Base-by-base conservation (phyloP, 2,888 invertebrate genomes). In the Sarcophaga variegata region DNA sequence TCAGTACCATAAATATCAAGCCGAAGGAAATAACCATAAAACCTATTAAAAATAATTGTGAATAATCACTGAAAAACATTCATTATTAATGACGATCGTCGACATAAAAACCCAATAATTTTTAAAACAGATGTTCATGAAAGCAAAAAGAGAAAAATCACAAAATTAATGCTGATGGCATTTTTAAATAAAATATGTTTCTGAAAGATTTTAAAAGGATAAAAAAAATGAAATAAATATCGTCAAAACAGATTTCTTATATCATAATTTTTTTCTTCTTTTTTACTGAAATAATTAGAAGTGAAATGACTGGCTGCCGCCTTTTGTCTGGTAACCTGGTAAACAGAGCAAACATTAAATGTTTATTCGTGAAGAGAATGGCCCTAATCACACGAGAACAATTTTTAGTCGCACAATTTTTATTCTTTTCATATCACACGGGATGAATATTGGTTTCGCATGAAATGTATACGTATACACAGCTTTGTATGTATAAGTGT, bases 41-140 rank as follows among this genome's bases (percentile, higher is more conserved):
- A 22, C 14, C 22, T 47, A 49, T 69, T 69, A 47, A 69, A 69
- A 69, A 14, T 69, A 69, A 69, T 69, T 69, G 47, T 20, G 14
- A 69, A 20, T 20, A 47, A 69, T 69, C 14, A 69, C 5, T 14
- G 20, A 69, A 47, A 49, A 47, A 69, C 20, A 47, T 62, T 62
- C 22, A 67, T 4, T 47, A 20, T 6, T 47, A 67, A 67, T 67
- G 45, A 45, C 37, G 67, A 67, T 37, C 37, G 37, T 37, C 37
- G 2, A 10, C 37, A 37, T 20, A 27, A 66, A 66, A 37, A 37
- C 27, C 22, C 25, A 64, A 37, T 37, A 37, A 37, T 67, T 67
- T 20, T 20, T 3, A 67, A 69, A 69, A 47, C 69, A 69, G 47
- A 69, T 69, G 69, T n/a, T 49, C 20, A 47, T 45, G 8, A 2